These are phyloP conservation scores for Geopemphigus sp. DNA, from an alignment of 1,140 invertebrate species.

Conservation along the genomic window DNA sequence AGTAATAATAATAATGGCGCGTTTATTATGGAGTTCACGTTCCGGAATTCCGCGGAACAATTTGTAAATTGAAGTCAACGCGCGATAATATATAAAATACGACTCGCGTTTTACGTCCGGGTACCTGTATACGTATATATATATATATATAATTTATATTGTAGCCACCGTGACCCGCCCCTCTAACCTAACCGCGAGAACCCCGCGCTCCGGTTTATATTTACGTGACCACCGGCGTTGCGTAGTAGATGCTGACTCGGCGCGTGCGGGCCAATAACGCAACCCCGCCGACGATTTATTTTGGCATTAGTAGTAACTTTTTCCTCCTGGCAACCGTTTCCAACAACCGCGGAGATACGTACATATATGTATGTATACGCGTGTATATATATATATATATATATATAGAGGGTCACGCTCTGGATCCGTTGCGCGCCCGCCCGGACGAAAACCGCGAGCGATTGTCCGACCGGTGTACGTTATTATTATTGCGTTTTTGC, in stretches of 20 bases:
- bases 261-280: no score
- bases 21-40: background rate
- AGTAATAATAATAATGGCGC: background rate
- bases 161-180: background rate
- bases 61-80: constrained; percentile 15
- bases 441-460: no score
- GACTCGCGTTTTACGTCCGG: background rate
- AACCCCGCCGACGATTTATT: constrained; percentile 4
- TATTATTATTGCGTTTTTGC: no score
- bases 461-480: no score
- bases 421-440: no score
- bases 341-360: no score
- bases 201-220: background rate
- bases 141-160: background rate
- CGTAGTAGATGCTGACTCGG: background rate
- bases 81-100: background rate
- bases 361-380: no score
- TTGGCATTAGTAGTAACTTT: no score
- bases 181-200: background rate
- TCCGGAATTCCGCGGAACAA: background rate
- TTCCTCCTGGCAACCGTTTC: no score
- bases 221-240: constrained; percentile 23
- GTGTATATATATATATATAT: no score
- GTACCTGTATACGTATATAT: background rate
- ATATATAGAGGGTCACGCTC: no score